Base-by-base conservation (phyloP, 1,140 invertebrate genomes). In the Stegodyphus dumicola region DNA sequence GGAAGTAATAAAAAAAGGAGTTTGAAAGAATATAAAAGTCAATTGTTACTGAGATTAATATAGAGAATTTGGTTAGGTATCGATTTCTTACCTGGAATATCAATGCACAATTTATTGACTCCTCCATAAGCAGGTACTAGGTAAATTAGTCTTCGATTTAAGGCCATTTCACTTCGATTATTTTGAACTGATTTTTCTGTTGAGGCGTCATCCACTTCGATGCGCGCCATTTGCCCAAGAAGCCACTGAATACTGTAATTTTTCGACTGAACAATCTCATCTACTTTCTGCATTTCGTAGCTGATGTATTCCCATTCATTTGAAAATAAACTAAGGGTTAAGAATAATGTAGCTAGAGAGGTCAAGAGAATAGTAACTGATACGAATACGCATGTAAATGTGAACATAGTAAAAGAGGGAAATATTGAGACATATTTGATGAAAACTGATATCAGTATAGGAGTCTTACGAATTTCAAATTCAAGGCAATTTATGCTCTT, bases 311-410 rank as follows among this genome's bases (percentile, higher is more conserved):
- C 81, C 81, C 81, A 85, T 33, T 85, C 73, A 60, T 76, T 85
- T 1, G 81, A 85, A 56, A 69, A 66, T 6, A 85, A 74, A 17
- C 81, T 77, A 9, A 85, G 64, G 10, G 64, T 48, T 17, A 85
- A n/a, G 33, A 85, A 85, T 2, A 48, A 60, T 2, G 81, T 69
- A 1, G 81, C 81, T 51, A 85, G 33, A 6, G 52, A 18, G 1
- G 81, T 85, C 65, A 85, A 52, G 51, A 76, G 5, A 5, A 85
- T 33, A 2, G 81, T 85, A 66, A 85, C 49, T 51, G 65, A 65
- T 15, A 85, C 81, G 17, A 85, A 85, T 13, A 85, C 69, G 81
- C 81, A 85, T 5, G 81, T 85, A 52, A 85, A 85, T 5, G 81
- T 85, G 64, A 85, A 67, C 81, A 85, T 85, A 6, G 17, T 77